Conservation (phyloP, 2,113 vertebrate genomes). For the Sapajus apella region DNA sequence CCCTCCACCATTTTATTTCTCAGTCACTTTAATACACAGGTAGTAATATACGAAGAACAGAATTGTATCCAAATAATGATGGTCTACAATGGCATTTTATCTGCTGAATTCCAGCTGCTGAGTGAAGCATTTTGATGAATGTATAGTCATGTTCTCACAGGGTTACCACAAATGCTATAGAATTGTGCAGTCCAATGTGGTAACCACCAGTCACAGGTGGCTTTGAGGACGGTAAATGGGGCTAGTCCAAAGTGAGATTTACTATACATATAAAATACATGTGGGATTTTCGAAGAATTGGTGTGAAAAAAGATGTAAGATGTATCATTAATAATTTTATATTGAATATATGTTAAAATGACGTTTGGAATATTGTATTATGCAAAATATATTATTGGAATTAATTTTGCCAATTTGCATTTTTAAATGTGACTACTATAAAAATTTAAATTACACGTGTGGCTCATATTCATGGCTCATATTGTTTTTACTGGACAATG, state of each 20-base stretch:
- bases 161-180: not conserved
- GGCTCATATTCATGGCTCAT: not conserved
- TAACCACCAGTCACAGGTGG: not conserved
- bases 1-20: not conserved
- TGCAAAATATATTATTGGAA: not conserved
- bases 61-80: not conserved
- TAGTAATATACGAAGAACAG: not conserved
- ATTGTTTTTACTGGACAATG: not conserved
- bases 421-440: not conserved
- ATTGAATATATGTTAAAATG: not conserved
- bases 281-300: not conserved
- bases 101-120: not conserved
- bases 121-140: not conserved
- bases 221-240: no score
- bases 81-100: not conserved
- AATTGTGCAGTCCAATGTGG: rapidly evolving
- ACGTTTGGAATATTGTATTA: not conserved
- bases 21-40: not conserved
- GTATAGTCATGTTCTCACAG: not conserved
- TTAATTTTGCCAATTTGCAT: not conserved
- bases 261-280: rapidly evolving
- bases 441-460: not conserved
- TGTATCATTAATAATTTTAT: not conserved
- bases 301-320: not conserved
- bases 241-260: not conserved